These are phyloP conservation scores for Drosophila antonietae DNA, from an alignment of 2,888 invertebrate genomes.

Conservation along the genomic window DNA sequence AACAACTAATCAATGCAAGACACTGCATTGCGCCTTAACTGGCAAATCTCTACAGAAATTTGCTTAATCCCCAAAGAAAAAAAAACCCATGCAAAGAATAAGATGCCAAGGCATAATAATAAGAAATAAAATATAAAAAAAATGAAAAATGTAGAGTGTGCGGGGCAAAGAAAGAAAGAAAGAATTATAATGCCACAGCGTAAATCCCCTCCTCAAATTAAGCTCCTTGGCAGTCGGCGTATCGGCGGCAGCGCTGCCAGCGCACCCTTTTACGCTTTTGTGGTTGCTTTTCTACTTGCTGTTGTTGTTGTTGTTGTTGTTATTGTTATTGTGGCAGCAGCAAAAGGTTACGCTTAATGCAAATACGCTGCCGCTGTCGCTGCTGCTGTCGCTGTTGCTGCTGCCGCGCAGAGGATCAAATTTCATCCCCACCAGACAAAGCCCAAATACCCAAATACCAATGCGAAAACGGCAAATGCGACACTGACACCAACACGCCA, in stretches of 20 bases:
- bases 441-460: slow-evolving; percentile 77
- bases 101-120: slow-evolving; percentile 44
- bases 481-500: slow-evolving; percentile 45
- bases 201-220: slow-evolving; percentile 82
- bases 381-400: slow-evolving; percentile 33
- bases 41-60: slow-evolving; percentile 77
- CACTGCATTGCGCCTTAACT: slow-evolving; percentile 32
- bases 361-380: slow-evolving; percentile 64
- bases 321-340: slow-evolving; percentile 32
- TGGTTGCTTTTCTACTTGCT: slow-evolving; percentile 32
- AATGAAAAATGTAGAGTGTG: slow-evolving; percentile 9
- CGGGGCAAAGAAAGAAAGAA: slow-evolving; percentile 33
- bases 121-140: slow-evolving; percentile 10
- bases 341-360: slow-evolving; percentile 80
- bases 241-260: slow-evolving; percentile 50
- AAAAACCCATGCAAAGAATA: slow-evolving; percentile 40
- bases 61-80: slow-evolving; percentile 74
- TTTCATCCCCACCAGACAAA: slow-evolving; percentile 83
- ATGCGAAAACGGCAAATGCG: slow-evolving; percentile 59
- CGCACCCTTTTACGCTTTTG: slow-evolving; percentile 52
- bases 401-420: slow-evolving; percentile 76
- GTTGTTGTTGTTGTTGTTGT: slow-evolving; percentile 17
- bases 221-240: slow-evolving; percentile 75
- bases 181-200: slow-evolving; percentile 76
- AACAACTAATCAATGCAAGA: slow-evolving; percentile 51